A percentile compares a stretch with the other conserved stretches of the same genome.
Evolutionary conservation across 23 tunicate genomes (phyloP).

Genomic region (Diplosoma virens): DNA sequence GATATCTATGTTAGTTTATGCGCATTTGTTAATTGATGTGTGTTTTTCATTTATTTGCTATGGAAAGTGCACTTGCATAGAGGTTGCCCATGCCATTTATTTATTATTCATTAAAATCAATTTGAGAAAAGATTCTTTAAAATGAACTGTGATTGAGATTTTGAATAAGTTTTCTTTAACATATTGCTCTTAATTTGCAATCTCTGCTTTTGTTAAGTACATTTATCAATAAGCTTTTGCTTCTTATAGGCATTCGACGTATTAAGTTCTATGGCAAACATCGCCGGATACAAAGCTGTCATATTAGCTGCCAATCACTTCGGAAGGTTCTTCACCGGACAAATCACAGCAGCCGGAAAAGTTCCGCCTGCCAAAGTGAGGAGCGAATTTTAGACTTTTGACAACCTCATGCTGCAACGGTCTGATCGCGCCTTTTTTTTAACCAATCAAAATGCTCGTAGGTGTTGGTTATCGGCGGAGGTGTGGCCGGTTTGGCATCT

Average conservation of each 20-base stretch:
- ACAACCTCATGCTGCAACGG: neutral
- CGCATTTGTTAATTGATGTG: too few species aligned
- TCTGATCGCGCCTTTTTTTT: neutral
- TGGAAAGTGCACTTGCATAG: too few species aligned
- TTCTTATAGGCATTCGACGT: constrained; percentile 70
- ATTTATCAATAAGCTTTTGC: too few species aligned
- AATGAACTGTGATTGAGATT: too few species aligned
- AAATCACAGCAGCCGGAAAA: constrained; percentile 98
- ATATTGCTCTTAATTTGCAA: too few species aligned
- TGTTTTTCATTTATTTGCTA: too few species aligned
- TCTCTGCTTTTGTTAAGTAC: too few species aligned
- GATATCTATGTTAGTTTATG: too few species aligned
- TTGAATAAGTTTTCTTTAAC: too few species aligned
- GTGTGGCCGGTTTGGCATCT: constrained; percentile 96
- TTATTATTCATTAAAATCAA: too few species aligned
- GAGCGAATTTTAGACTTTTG: neutral
- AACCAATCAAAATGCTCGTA: neutral
- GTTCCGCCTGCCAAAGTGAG: constrained; percentile 93
- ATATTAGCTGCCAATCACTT: constrained; percentile 87
- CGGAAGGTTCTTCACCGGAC: constrained; percentile 91
- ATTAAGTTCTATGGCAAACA: constrained; percentile 92
- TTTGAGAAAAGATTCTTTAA: too few species aligned
- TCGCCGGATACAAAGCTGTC: constrained; percentile 90
- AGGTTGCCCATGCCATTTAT: too few species aligned
- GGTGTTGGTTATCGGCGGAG: constrained; percentile 95